phyloP scores from a whole-genome alignment of 1,140 invertebrate species.

The Scylla paramamosain region DNA sequence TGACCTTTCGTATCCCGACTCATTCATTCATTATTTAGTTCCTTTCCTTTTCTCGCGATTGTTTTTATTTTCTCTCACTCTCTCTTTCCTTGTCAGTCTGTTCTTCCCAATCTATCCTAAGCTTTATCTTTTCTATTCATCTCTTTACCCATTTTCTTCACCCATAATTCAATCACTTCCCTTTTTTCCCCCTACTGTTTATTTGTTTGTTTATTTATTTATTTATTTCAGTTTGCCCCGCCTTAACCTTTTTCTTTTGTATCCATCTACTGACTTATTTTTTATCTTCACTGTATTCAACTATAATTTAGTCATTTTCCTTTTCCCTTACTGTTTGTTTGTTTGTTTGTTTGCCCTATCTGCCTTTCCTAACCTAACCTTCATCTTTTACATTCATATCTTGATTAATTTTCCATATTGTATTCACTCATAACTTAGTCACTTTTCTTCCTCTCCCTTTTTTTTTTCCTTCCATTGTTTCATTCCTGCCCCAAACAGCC shows the following conservation, averaged over 20 bases:
- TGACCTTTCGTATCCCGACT: background rate
- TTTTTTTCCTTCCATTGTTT: background rate
- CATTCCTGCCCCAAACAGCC: no score
- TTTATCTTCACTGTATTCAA: no score
- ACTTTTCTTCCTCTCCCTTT: background rate
- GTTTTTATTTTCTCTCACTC: background rate
- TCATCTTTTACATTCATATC: background rate
- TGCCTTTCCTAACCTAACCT: background rate
- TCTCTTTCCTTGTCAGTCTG: slow-evolving; percentile 6
- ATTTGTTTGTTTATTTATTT: background rate
- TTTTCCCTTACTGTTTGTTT: background rate
- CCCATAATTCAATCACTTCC: background rate
- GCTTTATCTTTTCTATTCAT: background rate
- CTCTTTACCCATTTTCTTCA: background rate
- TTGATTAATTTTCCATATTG: no score
- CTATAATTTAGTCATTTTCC: no score
- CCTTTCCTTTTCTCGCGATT: background rate
- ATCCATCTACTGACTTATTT: background rate
- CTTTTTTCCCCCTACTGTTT: background rate
- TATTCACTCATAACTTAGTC: no score
- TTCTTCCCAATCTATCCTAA: background rate
- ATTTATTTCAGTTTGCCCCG: background rate
- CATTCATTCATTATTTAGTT: background rate
- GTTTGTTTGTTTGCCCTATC: background rate
- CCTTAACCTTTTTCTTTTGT: background rate